phyloP scores from a whole-genome alignment of 2,888 invertebrate species.

The Vesta saturnalis region DNA sequence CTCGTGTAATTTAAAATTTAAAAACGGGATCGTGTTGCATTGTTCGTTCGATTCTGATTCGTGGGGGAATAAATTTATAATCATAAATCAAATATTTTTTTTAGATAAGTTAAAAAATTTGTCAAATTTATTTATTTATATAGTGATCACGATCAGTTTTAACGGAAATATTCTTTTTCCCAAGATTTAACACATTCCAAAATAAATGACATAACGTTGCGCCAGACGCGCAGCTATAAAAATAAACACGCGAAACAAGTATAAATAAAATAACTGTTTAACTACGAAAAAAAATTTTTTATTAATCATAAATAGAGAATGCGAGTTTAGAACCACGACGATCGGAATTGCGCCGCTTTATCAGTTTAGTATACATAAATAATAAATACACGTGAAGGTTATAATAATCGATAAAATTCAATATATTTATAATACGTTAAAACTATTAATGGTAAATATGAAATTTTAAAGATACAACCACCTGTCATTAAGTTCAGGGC shows the following conservation, averaged over 20 bases:
- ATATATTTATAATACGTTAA: not conserved
- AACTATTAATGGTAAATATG: slow-evolving; percentile 23
- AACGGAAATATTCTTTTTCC: slow-evolving; percentile 5
- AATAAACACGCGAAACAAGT: slow-evolving; percentile 32
- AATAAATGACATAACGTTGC: slow-evolving; percentile 29
- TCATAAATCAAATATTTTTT: too few species aligned
- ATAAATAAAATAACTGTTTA: slow-evolving; percentile 22
- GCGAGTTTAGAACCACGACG: too few species aligned
- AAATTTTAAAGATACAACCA: slow-evolving; percentile 57
- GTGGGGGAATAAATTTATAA: too few species aligned
- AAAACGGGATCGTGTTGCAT: too few species aligned
- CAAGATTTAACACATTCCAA: slow-evolving; percentile 19
- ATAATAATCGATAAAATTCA: not conserved
- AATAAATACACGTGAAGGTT: not conserved
- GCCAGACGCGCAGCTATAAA: slow-evolving; percentile 33
- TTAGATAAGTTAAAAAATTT: too few species aligned
- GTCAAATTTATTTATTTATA: too few species aligned
- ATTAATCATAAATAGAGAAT: not conserved
- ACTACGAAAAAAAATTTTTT: not conserved
- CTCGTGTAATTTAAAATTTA: too few species aligned
- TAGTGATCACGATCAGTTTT: too few species aligned
- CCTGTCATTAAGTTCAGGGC: slow-evolving; percentile 60
- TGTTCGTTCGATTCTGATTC: too few species aligned
- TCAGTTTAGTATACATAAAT: too few species aligned
- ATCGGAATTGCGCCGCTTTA: too few species aligned